A percentile compares a stretch with the other conserved stretches of the same genome.
Evolutionary conservation across 1,140 invertebrate species (phyloP).

Genomic region (Varroa destructor): DNA sequence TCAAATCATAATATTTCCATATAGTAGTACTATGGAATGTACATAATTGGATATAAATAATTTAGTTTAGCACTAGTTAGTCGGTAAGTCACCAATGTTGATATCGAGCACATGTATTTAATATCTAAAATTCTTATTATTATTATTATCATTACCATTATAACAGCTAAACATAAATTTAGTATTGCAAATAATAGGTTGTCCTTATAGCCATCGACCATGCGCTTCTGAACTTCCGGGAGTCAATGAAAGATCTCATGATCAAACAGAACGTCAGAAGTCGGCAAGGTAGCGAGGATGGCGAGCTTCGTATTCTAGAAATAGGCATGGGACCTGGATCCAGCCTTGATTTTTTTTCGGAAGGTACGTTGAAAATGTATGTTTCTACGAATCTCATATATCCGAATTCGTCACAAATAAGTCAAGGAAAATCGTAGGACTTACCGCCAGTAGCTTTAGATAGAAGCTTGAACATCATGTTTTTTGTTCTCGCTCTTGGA

Average conservation of each 20-base stretch:
- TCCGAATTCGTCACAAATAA: not conserved
- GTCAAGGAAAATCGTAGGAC: constrained; percentile 2
- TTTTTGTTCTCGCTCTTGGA: not conserved
- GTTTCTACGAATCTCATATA: not conserved
- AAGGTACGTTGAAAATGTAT: not conserved
- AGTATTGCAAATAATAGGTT: too few relatives aligned
- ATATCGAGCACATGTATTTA: too few relatives aligned
- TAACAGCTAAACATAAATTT: too few relatives aligned
- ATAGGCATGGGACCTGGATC: constrained; percentile 33
- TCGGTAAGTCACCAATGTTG: too few relatives aligned
- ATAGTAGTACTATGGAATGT: too few relatives aligned
- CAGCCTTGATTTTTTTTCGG: constrained; percentile 32
- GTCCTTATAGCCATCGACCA: not conserved
- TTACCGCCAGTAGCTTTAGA: not conserved
- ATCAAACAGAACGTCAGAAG: not conserved
- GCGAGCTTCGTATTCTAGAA: constrained; percentile 29
- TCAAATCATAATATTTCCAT: too few relatives aligned
- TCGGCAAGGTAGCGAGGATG: not conserved
- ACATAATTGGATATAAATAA: too few relatives aligned
- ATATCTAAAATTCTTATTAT: too few relatives aligned
- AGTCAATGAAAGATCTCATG: not conserved
- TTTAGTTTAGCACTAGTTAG: too few relatives aligned
- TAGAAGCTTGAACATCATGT: not conserved
- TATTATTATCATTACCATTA: too few relatives aligned
- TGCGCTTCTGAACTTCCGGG: not conserved